A percentile compares a stretch with the other conserved stretches of the same genome.
These are phyloP conservation scores for Paraplagusia blochii DNA, from an alignment of 2,113 vertebrate species.

Conservation along the genomic window DNA sequence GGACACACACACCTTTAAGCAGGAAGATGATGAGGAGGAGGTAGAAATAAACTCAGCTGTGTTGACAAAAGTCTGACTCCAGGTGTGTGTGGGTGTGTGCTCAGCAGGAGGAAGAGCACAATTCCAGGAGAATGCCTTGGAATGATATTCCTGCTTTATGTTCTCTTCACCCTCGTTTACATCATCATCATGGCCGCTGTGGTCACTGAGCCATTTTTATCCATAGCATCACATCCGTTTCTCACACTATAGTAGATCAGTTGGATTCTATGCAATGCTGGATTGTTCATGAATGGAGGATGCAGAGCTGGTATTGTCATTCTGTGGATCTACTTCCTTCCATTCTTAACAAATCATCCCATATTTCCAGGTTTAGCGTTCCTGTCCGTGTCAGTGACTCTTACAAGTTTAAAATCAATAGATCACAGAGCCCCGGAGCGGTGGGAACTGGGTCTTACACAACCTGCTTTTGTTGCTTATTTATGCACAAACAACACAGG, in stretches of 20 bases:
- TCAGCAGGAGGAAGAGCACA: constrained; percentile 51
- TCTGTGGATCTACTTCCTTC: constrained; percentile 65
- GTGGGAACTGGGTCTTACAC: constrained; percentile 41
- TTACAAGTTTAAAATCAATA: constrained; percentile 56
- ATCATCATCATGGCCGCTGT: constrained; percentile 18
- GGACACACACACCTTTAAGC: constrained; percentile 70
- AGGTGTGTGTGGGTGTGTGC: constrained; percentile 49
- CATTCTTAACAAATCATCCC: constrained; percentile 67
- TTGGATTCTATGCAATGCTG: constrained; percentile 35
- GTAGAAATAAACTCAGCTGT: constrained; percentile 67
- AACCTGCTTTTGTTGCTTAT: constrained; percentile 16
- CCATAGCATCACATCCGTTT: constrained; percentile 47
- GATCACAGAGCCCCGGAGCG: constrained; percentile 33
- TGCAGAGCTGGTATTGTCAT: constrained; percentile 61
- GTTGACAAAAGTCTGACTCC: constrained; percentile 63
- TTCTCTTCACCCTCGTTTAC: constrained; percentile 19
- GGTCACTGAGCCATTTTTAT: constrained; percentile 42
- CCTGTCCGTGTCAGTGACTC: constrained; percentile 45
- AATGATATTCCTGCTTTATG: constrained; percentile 44
- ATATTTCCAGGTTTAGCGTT: constrained; percentile 59
- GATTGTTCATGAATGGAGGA: constrained; percentile 58
- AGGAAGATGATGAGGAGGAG: constrained; percentile 43
- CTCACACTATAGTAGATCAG: constrained; percentile 48
- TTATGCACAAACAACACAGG: constrained; percentile 11
- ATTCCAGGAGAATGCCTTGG: constrained; percentile 39